A percentile compares a stretch with the other conserved stretches of the same genome.
Conservation (phyloP, 1,140 invertebrate species). For the Drosophila setifemur region DNA sequence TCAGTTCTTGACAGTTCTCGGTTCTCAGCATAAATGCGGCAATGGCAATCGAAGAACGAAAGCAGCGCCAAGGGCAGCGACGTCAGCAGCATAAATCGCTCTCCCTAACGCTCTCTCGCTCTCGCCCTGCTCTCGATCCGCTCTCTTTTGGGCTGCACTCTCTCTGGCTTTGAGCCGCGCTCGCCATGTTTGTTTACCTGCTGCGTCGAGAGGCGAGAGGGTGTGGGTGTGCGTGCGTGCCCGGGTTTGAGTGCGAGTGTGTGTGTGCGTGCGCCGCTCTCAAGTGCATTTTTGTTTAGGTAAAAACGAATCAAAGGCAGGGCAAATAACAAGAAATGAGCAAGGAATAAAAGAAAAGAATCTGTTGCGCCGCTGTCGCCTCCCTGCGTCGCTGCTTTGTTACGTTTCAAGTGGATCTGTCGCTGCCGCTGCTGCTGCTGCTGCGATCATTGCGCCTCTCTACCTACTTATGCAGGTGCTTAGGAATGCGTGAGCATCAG, state of each 20-base stretch:
- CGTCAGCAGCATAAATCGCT: constrained; percentile 61
- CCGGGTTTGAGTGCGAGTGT: constrained; percentile 7
- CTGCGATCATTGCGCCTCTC: constrained; percentile 37
- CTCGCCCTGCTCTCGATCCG: constrained; percentile 2
- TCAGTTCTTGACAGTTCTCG: constrained; percentile 66
- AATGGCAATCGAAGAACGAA: constrained; percentile 42
- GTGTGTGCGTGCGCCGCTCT: constrained; percentile 48
- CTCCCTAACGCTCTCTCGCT: constrained; percentile 14
- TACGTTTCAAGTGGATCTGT: constrained; percentile 71
- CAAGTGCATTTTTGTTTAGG: constrained; percentile 79
- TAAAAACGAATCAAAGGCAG: constrained; percentile 78
- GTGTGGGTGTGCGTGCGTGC: background rate
- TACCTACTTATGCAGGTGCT: constrained; percentile 62
- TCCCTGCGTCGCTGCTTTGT: constrained; percentile 43
- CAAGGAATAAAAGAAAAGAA: constrained; percentile 62
- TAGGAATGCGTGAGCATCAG: constrained; percentile 65
- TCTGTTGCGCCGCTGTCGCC: constrained; percentile 65
- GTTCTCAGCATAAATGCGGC: constrained; percentile 68
- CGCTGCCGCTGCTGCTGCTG: constrained; percentile 2
- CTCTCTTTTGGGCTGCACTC: constrained; percentile 10
- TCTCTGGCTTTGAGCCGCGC: constrained; percentile 14
- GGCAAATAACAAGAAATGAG: constrained; percentile 73
- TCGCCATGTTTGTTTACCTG: constrained; percentile 76
- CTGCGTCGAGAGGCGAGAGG: constrained; percentile 28
- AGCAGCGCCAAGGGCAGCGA: constrained; percentile 46